These are phyloP conservation scores for Brachionus calyciflorus DNA, from an alignment of 1,140 invertebrate species.

Conservation along the genomic window DNA sequence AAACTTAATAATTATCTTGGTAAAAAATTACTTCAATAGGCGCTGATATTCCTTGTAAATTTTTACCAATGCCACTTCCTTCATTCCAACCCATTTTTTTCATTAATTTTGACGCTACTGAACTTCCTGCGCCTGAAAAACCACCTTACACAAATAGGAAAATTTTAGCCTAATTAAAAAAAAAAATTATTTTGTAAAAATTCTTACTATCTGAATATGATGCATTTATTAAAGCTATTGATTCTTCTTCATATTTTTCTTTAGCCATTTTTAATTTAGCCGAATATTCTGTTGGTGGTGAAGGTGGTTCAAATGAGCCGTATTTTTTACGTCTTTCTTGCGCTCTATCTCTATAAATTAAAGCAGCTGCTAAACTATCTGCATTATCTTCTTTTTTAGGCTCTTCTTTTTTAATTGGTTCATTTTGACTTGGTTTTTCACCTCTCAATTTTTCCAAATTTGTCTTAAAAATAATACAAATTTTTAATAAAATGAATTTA, in stretches of 20 bases:
- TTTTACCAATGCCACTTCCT: conserved; percentile 86
- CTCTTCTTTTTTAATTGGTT: conserved; percentile 2
- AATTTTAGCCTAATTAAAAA: too few relatives aligned
- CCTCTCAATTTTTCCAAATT: conserved; percentile 42
- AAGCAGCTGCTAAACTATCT: conserved; percentile 1
- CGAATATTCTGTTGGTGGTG: conserved; percentile 46
- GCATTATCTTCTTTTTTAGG: not conserved
- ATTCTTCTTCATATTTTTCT: conserved; percentile 13
- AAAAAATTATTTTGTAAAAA: too few relatives aligned
- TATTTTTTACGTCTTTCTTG: conserved; percentile 91
- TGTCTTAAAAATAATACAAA: conserved; percentile 1
- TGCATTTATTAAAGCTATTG: not conserved
- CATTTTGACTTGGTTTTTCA: not conserved
- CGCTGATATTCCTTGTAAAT: conserved; percentile 85
- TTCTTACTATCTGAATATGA: not conserved
- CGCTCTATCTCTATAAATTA: conserved; percentile 81
- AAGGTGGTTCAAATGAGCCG: conserved; percentile 76
- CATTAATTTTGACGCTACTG: conserved; percentile 67
- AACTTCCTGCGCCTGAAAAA: not conserved
- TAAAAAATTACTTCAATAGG: conserved; percentile 73
- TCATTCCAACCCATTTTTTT: conserved; percentile 99
- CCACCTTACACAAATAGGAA: too few relatives aligned
- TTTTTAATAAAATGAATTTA: too few relatives aligned
- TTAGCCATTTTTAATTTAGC: conserved; percentile 49
- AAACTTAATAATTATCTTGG: not conserved